phyloP scores from a whole-genome alignment of 1,140 invertebrate species.

The Arion vulgaris region DNA sequence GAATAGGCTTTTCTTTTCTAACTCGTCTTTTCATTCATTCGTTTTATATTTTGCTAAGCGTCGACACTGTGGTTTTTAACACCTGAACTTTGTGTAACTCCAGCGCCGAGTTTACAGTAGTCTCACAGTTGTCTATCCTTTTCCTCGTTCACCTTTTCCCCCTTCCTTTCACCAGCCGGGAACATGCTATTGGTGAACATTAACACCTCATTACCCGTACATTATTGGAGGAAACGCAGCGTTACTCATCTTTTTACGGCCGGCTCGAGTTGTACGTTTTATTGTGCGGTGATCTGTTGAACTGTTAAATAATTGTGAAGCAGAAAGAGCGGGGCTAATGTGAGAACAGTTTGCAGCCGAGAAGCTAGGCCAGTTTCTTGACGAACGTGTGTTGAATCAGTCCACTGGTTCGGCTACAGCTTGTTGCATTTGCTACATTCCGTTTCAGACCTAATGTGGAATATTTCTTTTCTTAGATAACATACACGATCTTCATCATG shows the following conservation, averaged over 20 bases:
- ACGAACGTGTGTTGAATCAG: neutral
- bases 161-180: too few species aligned
- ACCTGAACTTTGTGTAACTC: neutral
- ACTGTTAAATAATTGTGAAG: neutral
- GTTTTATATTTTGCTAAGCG: neutral
- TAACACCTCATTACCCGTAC: slow-evolving; percentile 9
- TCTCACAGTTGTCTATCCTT: neutral
- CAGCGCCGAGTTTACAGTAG: neutral
- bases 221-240: neutral
- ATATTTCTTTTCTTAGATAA: neutral
- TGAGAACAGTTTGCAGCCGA: neutral
- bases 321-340: neutral
- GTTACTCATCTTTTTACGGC: neutral
- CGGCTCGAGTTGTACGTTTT: neutral
- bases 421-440: neutral
- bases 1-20: neutral
- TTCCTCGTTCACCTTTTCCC: neutral
- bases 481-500: too few species aligned
- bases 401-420: neutral
- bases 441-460: neutral
- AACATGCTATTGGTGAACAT: neutral
- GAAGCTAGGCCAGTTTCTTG: neutral
- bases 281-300: neutral
- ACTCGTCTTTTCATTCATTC: neutral
- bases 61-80: neutral